phyloP scores from a whole-genome alignment of 2,113 vertebrate species.

The Eptatretus burgeri region DNA sequence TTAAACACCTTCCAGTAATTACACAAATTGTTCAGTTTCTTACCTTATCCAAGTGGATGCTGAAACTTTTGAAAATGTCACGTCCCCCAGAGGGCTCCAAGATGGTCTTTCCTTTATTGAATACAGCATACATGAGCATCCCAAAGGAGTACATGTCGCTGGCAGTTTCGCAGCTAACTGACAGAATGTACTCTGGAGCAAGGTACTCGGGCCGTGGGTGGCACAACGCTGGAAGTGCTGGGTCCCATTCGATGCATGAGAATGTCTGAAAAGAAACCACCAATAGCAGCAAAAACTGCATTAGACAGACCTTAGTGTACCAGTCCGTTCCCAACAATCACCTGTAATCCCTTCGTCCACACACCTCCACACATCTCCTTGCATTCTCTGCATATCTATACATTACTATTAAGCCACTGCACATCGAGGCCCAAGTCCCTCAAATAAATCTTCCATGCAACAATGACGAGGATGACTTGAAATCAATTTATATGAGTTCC shows the following conservation, averaged over 20 bases:
- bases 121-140: constrained; percentile 59
- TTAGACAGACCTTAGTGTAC: too few relatives aligned
- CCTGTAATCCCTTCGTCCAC: background rate
- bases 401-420: too few relatives aligned
- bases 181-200: constrained; percentile 89
- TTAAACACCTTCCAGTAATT: too few relatives aligned
- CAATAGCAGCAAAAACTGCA: constrained; percentile 1
- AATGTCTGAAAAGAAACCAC: constrained; percentile 29
- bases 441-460: too few relatives aligned
- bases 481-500: too few relatives aligned
- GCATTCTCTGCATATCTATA: background rate
- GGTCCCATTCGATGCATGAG: constrained; percentile 87
- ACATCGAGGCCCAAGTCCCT: too few relatives aligned
- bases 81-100: constrained; percentile 76
- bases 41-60: constrained; percentile 86
- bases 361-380: background rate
- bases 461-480: too few relatives aligned
- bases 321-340: background rate
- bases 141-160: constrained; percentile 97
- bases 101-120: constrained; percentile 82
- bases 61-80: constrained; percentile 97
- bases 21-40: background rate
- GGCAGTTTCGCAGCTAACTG: constrained; percentile 77
- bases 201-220: constrained; percentile 87
- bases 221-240: constrained; percentile 67